These are phyloP conservation scores for Valencia hispanica DNA, from an alignment of 2,797 vertebrate genomes.

Conservation along the genomic window DNA sequence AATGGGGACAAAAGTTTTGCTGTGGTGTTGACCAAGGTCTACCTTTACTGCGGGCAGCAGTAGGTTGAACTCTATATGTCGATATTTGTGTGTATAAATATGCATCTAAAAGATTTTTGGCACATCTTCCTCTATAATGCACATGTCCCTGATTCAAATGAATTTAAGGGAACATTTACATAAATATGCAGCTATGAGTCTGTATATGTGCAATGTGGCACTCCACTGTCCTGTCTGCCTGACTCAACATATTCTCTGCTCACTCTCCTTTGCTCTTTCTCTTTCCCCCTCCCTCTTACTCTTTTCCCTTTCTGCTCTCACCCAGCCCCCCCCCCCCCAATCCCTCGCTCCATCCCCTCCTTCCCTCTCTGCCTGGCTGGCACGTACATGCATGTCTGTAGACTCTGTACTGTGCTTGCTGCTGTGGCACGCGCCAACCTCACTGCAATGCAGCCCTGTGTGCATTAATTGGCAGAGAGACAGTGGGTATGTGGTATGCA, in stretches of 20 bases:
- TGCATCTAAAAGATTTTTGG: conserved; percentile 6
- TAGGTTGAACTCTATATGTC: conserved; percentile 37
- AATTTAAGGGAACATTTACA: conserved; percentile 49
- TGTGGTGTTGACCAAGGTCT: conserved; percentile 69
- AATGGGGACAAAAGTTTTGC: conserved; percentile 45
- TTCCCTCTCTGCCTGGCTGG: conserved; percentile 70
- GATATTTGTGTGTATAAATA: conserved; percentile 10
- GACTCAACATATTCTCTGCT: conserved; percentile 78
- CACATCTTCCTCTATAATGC: background rate
- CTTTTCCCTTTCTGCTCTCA: conserved; percentile 6
- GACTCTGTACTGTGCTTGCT: conserved; percentile 79
- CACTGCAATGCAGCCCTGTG: conserved; percentile 87
- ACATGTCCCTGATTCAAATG: conserved; percentile 20
- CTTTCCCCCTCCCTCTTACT: conserved; percentile 48
- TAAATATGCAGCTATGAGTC: conserved; percentile 37
- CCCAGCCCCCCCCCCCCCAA: background rate
- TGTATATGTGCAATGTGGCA: conserved; percentile 57
- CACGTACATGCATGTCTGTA: conserved; percentile 83
- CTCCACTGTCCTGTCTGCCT: conserved; percentile 69
- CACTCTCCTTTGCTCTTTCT: conserved; percentile 54
- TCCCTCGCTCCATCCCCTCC: conserved; percentile 11
- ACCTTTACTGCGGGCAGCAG: conserved; percentile 67
- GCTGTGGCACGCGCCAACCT: conserved; percentile 78
- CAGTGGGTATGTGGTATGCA: conserved; percentile 75
- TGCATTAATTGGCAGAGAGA: conserved; percentile 83